Evolutionary conservation across 2,797 vertebrate species (phyloP), one percentile per base, ranked within the genome.

Genomic region (Sebastes elongatus): DNA sequence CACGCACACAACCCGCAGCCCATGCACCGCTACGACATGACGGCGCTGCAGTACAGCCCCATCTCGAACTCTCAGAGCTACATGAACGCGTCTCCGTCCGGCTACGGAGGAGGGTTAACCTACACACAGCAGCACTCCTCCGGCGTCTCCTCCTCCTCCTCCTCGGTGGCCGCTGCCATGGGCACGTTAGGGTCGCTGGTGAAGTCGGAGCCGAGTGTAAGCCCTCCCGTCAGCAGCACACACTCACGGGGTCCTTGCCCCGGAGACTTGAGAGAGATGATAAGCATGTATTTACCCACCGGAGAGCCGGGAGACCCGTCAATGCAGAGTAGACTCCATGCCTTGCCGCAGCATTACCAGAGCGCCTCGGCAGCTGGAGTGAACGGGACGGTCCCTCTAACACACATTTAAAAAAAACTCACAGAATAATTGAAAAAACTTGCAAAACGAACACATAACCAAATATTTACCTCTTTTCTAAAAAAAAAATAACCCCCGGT

Each of bases 181-280:
- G 97, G 97, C 76, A 96, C 97, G 57, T 95, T 99, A 78, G 97
- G 97, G 81, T 98, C 98, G 60, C 95, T 98, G 79, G 98, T 99
- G 77, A 99, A 99, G 91, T 97, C 97, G 42, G 97, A 99, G 95
- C 98, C 98, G 60, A 97, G 97, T 90, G 97, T 98, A 80, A 99
- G 98, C 94, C 98, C 98, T 35, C 98, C 98, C 20, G 97, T 98
- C 91, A 95, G 96, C 92, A 94, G 96, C 80, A 96, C 97, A 84
- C 97, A 97, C 95, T 95, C 97, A 81, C 96, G 98, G 89, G 97
- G 97, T 86, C 98, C 98, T 23, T 99, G 98, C 92, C 97, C 98
- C 85, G 98, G 98, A 94, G 98, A 99, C 96, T 96, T 99, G 95
- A 96, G 98, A 84, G 98, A 99, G 94, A 99, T 99, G 98, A 99